Evolutionary conservation across 1,140 invertebrate species (phyloP).

Genomic region (Pissodes strobi): DNA sequence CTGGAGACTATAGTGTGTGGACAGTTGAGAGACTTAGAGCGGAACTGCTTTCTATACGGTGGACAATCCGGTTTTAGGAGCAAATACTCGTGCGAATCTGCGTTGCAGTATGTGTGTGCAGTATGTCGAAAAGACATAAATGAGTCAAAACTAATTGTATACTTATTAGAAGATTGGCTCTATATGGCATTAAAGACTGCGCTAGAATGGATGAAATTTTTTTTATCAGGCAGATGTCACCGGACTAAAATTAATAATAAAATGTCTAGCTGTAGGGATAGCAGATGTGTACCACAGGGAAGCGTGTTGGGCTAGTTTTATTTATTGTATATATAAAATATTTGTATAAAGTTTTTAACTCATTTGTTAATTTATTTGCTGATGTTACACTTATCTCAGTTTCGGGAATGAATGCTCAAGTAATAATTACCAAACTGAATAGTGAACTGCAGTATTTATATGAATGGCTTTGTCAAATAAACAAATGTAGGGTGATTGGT

Average conservation of each 20-base stretch:
- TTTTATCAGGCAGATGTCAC: neutral
- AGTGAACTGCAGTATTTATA: neutral
- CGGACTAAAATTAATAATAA: neutral
- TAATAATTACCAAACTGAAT: neutral
- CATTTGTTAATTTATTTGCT: constrained; percentile 6
- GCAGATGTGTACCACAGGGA: constrained; percentile 3
- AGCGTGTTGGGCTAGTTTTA: neutral
- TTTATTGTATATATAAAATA: constrained; percentile 8
- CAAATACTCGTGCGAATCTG: no score
- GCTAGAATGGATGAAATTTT: neutral
- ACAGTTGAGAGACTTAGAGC: constrained; percentile 1
- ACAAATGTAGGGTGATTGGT: constrained; percentile 6
- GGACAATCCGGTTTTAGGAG: no score
- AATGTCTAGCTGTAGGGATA: neutral
- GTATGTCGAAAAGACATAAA: no score
- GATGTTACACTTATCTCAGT: constrained; percentile 2
- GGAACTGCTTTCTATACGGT: no score
- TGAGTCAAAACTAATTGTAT: no score
- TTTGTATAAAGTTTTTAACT: neutral
- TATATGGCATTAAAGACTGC: no score
- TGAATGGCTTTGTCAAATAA: neutral
- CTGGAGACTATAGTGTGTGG: constrained; percentile 7
- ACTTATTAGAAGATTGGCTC: no score
- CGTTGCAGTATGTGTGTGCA: no score
- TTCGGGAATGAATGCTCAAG: neutral